Evolutionary conservation across 2,113 vertebrate species (phyloP), one percentile per base, ranked within the genome.

Genomic region (Ginglymostoma cirratum): DNA sequence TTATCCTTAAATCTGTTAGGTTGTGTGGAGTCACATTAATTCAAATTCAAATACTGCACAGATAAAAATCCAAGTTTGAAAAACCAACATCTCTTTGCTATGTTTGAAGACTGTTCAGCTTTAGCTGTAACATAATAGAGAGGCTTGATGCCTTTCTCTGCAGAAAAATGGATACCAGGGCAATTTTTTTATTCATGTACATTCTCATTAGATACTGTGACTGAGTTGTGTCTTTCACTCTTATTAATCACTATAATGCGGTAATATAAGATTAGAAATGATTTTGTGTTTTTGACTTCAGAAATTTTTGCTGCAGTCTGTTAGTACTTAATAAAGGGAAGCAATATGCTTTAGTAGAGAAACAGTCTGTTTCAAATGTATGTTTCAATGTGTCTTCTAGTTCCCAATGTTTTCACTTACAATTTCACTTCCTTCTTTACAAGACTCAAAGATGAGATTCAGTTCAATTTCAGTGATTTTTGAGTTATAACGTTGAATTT

Each of bases 171-270:
- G 34, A 61, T 65, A 30, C 87, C 4, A 4, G 30, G 24, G 30
- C 23, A 93, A 61, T 61, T 93, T 66, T n/a, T 38, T 93, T 93
- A 93, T 93, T 93, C n/a, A 67, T 93, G 61, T 92, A 93, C 2
- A 21, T 42, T 17, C 34, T 67, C 17, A 66, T 67, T 67, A 23
- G 89, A 19, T 93, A 5, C 55, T 67, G 4, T 66, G 61, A n/a
- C 87, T 21, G 55, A 90, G 27, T 10, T 66, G 61, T 66, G 38
- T n/a, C 34, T 38, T 21, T 65, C 61, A 66, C n/a, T 93, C 21
- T 66, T 93, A 66, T 93, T 93, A 34, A 93, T 93, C 65, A 24
- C 6, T 19, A 67, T n/a, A 66, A 66, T 93, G 61, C 34, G 8
- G 21, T 23, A 93, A 38, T 19, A 93, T 66, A 42, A 61, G 34